Evolutionary conservation across 2,797 vertebrate species (phyloP), one percentile per base, ranked within the genome.

Genomic region (Anguilla obscura): DNA sequence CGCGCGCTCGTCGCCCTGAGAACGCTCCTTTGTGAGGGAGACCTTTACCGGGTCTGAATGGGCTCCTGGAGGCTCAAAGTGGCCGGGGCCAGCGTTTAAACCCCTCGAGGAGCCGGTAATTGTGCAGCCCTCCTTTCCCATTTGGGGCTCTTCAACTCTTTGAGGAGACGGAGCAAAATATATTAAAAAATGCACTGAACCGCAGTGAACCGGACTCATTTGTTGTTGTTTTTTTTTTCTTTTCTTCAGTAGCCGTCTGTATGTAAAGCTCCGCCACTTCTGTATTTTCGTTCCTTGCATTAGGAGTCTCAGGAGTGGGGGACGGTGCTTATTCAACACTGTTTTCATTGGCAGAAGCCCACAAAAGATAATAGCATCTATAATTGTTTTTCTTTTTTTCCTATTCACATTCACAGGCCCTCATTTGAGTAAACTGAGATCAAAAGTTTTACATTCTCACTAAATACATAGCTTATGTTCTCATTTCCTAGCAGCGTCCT

Each of bases 41-140:
- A 89, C 89, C 86, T 93, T 94, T 90, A 91, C 91, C 36, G 90
- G 80, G 1, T n/a, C 85, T 94, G 91, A 96, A 93, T 94, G 90
- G 93, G 88, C 33, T 93, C 86, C 84, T 90, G 90, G 89, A 93
- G 91, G 86, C 90, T 86, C 52, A 87, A 91, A 92, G 79, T 88
- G 88, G 92, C 45, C 90, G 90, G 88, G 88, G 90, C 88, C 48
- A 63, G 89, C 76, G 87, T 89, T 89, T 84, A 87, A 36, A 87
- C 76, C 84, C 86, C 85, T 91, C 66, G 76, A 88, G 83, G 87
- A 90, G 88, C 88, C 89, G 87, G 85, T 89, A 91, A 92, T 56
- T 85, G 84, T 88, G 14, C 21, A 76, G 79, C 74, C 24, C 24
- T 89, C 9, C 9, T 60, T 66, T 79, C 54, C 60, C 66, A 10